Base-by-base conservation (phyloP, 2,888 invertebrate species). In the Aleiodes leptofemur region DNA sequence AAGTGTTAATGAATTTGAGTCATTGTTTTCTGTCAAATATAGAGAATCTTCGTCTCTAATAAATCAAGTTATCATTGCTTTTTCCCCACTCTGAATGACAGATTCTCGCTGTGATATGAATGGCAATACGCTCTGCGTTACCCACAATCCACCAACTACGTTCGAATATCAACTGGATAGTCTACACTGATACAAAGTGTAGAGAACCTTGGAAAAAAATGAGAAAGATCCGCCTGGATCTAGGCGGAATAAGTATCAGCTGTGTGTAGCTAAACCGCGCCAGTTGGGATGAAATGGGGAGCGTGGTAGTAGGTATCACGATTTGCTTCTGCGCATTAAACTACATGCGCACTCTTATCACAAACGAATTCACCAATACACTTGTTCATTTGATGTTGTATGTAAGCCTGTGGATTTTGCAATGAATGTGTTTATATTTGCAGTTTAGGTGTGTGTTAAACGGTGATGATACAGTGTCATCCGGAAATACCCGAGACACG, bases 291-390 rank as follows among this genome's bases (percentile, higher is more conserved):
- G 71, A 61, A 61, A 53, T 72, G 59, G 61, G 29, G 51, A 23
- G 34, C 14, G 59, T 29, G 14, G 23, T 23, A 23, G 23, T 59
- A 48, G 43, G 23, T 4, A 16, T 14, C 9, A 6, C 43, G 14
- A 64, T 29, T 72, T 53, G 72, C 72, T 72, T 72, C 72, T 72
- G 72, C 72, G 72, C 72, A 38, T 23, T 14, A 50, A 55, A 69
- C 14, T 34, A 38, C 72, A 43, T 50, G 31, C 72, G 61, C 72
- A 72, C 61, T 72, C 31, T 51, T 72, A 72, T 64, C 72, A 34
- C 31, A 61, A 56, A 55, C 55, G 14, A 55, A 38, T 14, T 34
- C 53, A 11, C 43, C 11, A 43, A 43, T 8, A 43, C 53, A 31
- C 23, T 23, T 1, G 9, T 8, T 56, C 1, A 34, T 16, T 31